These are phyloP conservation scores for Halichoeres trimaculatus DNA, from an alignment of 2,113 vertebrate species.

Conservation along the genomic window DNA sequence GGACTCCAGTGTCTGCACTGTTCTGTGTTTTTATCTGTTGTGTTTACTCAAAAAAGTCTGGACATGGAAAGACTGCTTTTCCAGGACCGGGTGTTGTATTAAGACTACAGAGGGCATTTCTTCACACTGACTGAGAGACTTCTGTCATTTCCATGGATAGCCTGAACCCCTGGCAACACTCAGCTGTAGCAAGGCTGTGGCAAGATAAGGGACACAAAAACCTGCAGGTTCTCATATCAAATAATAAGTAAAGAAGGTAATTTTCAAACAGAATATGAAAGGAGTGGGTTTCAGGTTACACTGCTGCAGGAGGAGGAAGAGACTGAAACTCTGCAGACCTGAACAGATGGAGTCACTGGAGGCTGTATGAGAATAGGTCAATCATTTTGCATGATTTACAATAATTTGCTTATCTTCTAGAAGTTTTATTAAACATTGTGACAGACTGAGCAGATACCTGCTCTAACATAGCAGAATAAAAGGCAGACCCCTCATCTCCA, in stretches of 20 bases:
- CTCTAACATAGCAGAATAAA: conserved; percentile 5
- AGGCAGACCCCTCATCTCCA: background rate
- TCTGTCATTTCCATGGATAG: conserved; percentile 14
- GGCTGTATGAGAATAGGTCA: conserved; percentile 3
- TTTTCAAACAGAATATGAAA: conserved; percentile 30
- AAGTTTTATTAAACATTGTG: conserved; percentile 18
- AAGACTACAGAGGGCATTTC: conserved; percentile 14
- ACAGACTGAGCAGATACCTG: conserved; percentile 14
- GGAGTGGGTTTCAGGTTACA: conserved; percentile 14
- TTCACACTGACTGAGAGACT: conserved; percentile 8
- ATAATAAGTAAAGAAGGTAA: conserved; percentile 1
- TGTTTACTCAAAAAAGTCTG: conserved; percentile 19
- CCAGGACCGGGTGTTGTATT: conserved; percentile 20
- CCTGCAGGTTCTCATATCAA: conserved; percentile 7
- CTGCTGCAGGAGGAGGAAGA: background rate
- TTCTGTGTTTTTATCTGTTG: conserved; percentile 51
- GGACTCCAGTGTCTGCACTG: conserved; percentile 26
- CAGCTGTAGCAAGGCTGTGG: background rate
- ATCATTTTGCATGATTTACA: conserved; percentile 49
- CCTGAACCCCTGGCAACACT: conserved; percentile 3
- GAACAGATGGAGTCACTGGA: conserved; percentile 25
- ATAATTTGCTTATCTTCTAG: conserved; percentile 18
- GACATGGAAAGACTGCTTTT: conserved; percentile 24
- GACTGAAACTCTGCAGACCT: conserved; percentile 16
- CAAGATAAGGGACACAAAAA: conserved; percentile 1